Percentiles rank a stretch among this genome's conserved stretches.
phyloP scores from a whole-genome alignment of 2,113 vertebrate genomes.

The Atrichornis clamosus region DNA sequence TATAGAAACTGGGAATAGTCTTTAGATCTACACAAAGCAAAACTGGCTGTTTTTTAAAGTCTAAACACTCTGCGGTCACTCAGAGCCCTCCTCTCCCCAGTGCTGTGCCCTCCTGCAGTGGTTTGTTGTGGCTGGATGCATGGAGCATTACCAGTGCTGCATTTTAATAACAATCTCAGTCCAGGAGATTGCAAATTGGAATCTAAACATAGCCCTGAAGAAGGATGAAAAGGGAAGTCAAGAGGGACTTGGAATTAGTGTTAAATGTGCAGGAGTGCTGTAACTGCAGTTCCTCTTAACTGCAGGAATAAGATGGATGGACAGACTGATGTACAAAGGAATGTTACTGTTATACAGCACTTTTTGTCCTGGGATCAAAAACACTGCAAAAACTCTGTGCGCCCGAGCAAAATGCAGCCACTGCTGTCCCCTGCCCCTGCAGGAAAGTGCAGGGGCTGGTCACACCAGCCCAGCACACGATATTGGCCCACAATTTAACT shows the following conservation, averaged over 20 bases:
- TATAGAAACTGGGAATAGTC: background rate
- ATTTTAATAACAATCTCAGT: slow-evolving; percentile 13
- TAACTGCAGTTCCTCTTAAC: background rate
- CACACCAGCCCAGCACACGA: rapidly evolving
- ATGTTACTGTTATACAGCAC: background rate
- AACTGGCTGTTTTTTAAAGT: background rate
- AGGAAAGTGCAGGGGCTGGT: background rate
- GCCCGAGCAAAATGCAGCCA: slow-evolving; percentile 3
- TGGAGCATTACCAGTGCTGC: background rate
- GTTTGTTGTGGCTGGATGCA: slow-evolving; percentile 3
- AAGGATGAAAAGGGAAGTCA: slow-evolving; percentile 3
- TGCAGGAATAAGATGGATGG: background rate
- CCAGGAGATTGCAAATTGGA: slow-evolving; percentile 4
- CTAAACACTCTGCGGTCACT: background rate
- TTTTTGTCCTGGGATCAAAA: slow-evolving; percentile 21
- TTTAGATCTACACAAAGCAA: background rate
- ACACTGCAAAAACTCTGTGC: background rate
- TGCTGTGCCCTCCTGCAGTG: background rate
- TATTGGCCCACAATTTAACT: background rate
- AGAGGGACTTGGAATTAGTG: background rate
- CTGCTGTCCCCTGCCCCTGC: background rate
- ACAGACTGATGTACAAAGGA: background rate
- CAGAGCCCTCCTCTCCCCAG: background rate
- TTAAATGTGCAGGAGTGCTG: background rate
- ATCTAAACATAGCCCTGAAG: background rate